Conservation (phyloP, 2,113 vertebrate genomes). For the Sitta europaea region DNA sequence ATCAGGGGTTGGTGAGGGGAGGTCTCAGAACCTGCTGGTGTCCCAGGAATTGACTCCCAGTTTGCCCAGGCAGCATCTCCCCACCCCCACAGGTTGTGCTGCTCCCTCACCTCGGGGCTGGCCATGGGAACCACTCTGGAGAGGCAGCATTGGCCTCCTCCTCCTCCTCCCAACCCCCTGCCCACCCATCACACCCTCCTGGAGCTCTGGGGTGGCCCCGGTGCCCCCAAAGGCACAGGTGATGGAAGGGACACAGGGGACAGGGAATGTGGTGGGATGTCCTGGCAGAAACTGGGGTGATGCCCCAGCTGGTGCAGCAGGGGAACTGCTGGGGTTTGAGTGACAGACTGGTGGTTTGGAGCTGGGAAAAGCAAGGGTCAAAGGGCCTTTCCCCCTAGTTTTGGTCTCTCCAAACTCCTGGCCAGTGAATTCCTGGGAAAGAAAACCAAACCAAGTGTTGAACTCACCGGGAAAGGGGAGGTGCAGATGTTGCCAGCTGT, state of each 20-base stretch:
- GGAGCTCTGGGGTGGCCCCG: not conserved
- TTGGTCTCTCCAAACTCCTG: not conserved
- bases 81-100: accelerated
- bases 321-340: accelerated
- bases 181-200: accelerated
- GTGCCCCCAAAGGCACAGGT: not conserved
- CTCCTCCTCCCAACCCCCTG: not conserved
- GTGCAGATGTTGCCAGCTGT: not conserved
- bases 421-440: not conserved
- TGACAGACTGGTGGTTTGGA: accelerated
- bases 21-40: not conserved
- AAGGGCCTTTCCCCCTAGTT: not conserved
- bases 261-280: not conserved
- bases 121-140: accelerated
- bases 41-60: accelerated
- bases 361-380: not conserved
- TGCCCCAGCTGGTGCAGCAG: accelerated
- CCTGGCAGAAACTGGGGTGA: accelerated
- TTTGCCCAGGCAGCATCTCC: not conserved
- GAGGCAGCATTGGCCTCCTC: not conserved
- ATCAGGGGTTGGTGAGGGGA: accelerated
- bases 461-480: accelerated
- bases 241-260: accelerated
- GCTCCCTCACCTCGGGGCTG: not conserved
- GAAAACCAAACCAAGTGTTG: not conserved